Evolutionary conservation across 2,797 vertebrate species (phyloP), one percentile per base, ranked within the genome.

Genomic region (Lacerta bilineata): DNA sequence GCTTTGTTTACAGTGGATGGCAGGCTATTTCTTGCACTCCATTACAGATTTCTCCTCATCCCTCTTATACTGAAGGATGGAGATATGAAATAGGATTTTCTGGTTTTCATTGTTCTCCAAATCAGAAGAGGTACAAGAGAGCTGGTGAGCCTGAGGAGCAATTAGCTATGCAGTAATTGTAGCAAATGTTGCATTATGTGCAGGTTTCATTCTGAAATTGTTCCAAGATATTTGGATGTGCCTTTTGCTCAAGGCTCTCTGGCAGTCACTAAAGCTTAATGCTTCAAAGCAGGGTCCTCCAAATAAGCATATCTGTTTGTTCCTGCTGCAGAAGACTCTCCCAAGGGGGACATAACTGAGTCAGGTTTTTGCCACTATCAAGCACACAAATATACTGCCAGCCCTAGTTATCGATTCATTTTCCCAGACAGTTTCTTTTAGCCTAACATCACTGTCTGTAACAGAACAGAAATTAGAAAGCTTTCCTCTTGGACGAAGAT

Each of bases 101-200:
- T 41, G 25, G 61, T 43, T 82, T 13, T 66, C 27, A 59, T 77
- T 77, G 36, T 77, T 77, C 69, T 46, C 23, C 10, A 46, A 8
- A 27, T 77, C 27, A 23, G 27, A 18, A 77, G 66, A 41, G 50
- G 36, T 39, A 43, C 27, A 29, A 59, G 13, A 20, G 36, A 85
- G 55, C 41, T 43, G 69, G 8, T 13, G 61, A 85, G 71, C 55
- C 74, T 66, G 27, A 13, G 36, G 8, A 23, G 66, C 10, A 59
- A 13, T 64, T 64, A 85, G 4, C 17, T n/a, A 46, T 64, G 10
- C 50, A 25, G 17, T 77, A 66, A 55, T 64, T 61, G 41, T 64
- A 85, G 27, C 59, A 64, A 85, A 64, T 43, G 75, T 66, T 64
- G 36, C 74, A 33, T 82, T 82, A 41, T 29, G 41, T 77, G 41